Percentiles rank a stretch among this genome's conserved stretches.
Conservation (phyloP, 2,797 vertebrate genomes). For the Falco naumanni region DNA sequence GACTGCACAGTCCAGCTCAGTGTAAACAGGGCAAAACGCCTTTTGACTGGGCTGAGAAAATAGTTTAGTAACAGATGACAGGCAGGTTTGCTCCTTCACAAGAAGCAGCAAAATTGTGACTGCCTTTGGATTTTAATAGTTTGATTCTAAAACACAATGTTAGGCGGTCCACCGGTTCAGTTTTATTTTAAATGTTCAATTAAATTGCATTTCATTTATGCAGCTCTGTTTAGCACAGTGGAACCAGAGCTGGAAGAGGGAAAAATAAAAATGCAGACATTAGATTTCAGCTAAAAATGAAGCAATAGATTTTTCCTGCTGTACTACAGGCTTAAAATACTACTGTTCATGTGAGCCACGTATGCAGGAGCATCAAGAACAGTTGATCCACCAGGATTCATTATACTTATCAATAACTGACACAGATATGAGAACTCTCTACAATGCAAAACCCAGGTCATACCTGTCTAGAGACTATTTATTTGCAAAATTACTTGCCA, state of each 20-base stretch:
- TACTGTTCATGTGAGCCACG: background rate
- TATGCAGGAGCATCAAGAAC: background rate
- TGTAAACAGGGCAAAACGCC: background rate
- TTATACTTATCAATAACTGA: conserved; percentile 37
- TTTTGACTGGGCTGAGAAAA: background rate
- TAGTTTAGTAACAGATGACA: background rate
- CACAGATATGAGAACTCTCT: conserved; percentile 29
- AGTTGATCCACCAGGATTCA: conserved; percentile 15
- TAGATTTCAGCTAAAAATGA: background rate
- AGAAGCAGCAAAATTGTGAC: background rate
- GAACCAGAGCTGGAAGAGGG: background rate
- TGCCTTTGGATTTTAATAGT: background rate
- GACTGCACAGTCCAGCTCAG: background rate
- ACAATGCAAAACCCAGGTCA: conserved; percentile 43
- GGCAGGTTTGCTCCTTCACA: background rate
- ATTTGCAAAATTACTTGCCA: conserved; percentile 53
- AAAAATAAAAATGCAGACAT: background rate
- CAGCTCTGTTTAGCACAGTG: background rate
- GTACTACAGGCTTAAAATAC: background rate
- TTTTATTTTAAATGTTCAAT: background rate
- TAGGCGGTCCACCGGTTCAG: background rate
- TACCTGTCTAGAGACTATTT: background rate
- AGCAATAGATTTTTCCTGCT: background rate
- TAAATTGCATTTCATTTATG: background rate
- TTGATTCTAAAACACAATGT: background rate